Percentiles rank a stretch among this genome's conserved stretches.
These are phyloP conservation scores for Xenotilapia leptura DNA, from an alignment of 2,113 vertebrate genomes.

Conservation along the genomic window DNA sequence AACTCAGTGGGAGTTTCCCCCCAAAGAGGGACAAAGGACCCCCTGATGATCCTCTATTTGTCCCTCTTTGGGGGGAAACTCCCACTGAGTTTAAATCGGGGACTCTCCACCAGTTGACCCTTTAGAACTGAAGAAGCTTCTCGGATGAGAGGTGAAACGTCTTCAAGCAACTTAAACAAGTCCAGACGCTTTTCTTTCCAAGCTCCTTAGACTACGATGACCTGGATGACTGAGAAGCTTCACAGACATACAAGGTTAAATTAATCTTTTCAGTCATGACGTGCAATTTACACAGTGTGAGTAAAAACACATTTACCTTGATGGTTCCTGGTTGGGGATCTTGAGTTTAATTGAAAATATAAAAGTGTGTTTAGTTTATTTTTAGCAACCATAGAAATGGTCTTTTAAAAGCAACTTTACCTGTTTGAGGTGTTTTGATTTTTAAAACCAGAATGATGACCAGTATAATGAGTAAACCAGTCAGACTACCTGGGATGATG, in stretches of 20 bases:
- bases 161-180: background rate
- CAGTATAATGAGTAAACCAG: no score
- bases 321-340: background rate
- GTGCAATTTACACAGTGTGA: fast-evolving
- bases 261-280: background rate
- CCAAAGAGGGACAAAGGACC: background rate
- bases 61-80: fast-evolving
- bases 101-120: fast-evolving
- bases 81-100: fast-evolving
- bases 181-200: fast-evolving
- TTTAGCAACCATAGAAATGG: background rate
- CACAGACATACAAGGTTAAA: background rate
- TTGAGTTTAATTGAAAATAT: background rate
- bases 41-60: background rate
- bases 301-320: background rate
- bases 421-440: background rate
- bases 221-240: background rate
- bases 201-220: fast-evolving
- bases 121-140: no score
- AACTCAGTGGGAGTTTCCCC: background rate
- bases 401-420: background rate
- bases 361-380: background rate
- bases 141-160: fast-evolving
- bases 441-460: fast-evolving
- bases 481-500: no score